phyloP scores from a whole-genome alignment of 2,888 invertebrate species.

The Merodon equestris region DNA sequence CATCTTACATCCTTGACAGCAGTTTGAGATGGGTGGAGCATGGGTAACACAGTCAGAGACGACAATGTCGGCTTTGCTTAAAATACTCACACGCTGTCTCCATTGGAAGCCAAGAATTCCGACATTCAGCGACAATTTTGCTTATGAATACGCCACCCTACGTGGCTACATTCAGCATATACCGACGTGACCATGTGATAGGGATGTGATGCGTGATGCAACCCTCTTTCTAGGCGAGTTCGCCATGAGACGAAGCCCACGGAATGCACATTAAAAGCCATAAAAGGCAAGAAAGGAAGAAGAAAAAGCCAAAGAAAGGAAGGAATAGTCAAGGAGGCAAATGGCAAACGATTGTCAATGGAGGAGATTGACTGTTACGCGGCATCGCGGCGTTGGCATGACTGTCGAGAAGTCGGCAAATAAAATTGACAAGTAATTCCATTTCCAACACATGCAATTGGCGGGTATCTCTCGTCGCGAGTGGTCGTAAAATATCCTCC shows the following conservation, averaged over 20 bases:
- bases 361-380: slow-evolving; percentile 1
- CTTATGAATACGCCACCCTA: slow-evolving; percentile 40
- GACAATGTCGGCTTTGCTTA: slow-evolving; percentile 55
- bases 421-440: slow-evolving; percentile 48
- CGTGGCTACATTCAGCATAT: slow-evolving; percentile 17
- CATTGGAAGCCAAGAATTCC: slow-evolving; percentile 55
- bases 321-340: too few relatives aligned
- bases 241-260: slow-evolving; percentile 59
- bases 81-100: slow-evolving; percentile 42
- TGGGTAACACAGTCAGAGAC: slow-evolving; percentile 14
- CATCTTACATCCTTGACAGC: slow-evolving; percentile 36
- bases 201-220: slow-evolving; percentile 34
- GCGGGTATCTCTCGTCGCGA: background rate
- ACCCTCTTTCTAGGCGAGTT: slow-evolving; percentile 13
- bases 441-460: slow-evolving; percentile 14
- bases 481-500: slow-evolving; percentile 23
- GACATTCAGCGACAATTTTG: slow-evolving; percentile 42
- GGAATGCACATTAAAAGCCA: slow-evolving; percentile 67
- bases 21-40: background rate
- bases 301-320: background rate
- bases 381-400: slow-evolving; percentile 11
- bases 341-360: slow-evolving; percentile 61
- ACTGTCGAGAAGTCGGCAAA: slow-evolving; percentile 27
- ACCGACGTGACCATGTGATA: slow-evolving; percentile 38
- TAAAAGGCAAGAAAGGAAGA: slow-evolving; percentile 51